phyloP scores from a whole-genome alignment of 2,797 vertebrate species.

The Amniataba percoides region DNA sequence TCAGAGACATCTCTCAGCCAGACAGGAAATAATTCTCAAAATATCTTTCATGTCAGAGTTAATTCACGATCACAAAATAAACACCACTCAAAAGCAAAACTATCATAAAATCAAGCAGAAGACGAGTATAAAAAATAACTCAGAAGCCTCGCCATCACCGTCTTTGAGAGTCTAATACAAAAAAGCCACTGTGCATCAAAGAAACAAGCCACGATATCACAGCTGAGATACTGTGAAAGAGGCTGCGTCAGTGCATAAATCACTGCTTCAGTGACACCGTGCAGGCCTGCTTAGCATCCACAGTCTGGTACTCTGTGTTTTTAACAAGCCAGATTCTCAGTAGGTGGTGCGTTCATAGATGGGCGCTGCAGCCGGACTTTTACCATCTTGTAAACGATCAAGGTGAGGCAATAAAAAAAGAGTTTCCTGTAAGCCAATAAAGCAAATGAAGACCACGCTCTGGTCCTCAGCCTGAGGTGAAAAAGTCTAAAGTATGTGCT shows the following conservation, averaged over 20 bases:
- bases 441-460: slow-evolving; percentile 75
- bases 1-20: neutral
- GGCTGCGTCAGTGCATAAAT: slow-evolving; percentile 49
- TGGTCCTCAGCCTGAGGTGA: slow-evolving; percentile 47
- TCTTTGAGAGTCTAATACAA: slow-evolving; percentile 37
- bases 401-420: slow-evolving; percentile 80
- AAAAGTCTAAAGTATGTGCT: slow-evolving; percentile 45
- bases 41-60: slow-evolving; percentile 30
- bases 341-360: slow-evolving; percentile 76
- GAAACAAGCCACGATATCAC: slow-evolving; percentile 20
- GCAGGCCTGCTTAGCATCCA: slow-evolving; percentile 42
- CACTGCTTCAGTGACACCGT: slow-evolving; percentile 53
- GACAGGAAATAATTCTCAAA: slow-evolving; percentile 1
- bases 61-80: slow-evolving; percentile 35
- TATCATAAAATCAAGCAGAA: slow-evolving; percentile 21
- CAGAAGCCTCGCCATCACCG: slow-evolving; percentile 23
- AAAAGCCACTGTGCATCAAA: slow-evolving; percentile 46
- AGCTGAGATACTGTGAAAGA: slow-evolving; percentile 34
- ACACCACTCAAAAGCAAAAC: slow-evolving; percentile 3
- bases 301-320: slow-evolving; percentile 47
- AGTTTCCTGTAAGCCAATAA: slow-evolving; percentile 84
- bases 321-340: slow-evolving; percentile 77
- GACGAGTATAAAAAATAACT: slow-evolving; percentile 48
- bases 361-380: slow-evolving; percentile 66
- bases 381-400: slow-evolving; percentile 84